Base-by-base conservation (phyloP, 2,888 invertebrate species). In the Dynastes grantii region DNA sequence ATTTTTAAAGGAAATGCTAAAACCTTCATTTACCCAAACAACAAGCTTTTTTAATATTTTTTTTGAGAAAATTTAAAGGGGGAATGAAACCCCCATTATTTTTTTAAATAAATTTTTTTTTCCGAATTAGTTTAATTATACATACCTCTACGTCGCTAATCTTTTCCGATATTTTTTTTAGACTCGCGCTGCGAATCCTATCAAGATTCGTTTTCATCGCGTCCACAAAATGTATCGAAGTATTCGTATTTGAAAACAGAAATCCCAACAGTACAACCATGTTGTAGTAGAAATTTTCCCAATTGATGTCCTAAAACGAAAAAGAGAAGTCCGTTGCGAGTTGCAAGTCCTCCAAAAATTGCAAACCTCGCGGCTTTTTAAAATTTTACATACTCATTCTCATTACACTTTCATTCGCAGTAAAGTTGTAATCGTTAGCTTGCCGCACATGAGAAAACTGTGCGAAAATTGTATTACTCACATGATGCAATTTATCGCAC, bases 301-400 rank as follows among this genome's bases (percentile, higher is more conserved):
- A 82, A 29, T 82, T 71, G 4, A 79, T 70, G 77, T 79, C 80
- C 81, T 82, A 58, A 29, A 64, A n/a, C 32, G 9, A 16, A 58
- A 6, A 29, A 5, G 45, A 2, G 2, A 45, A 45, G 2, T 45
- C 45, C 45, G 1, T 45, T 45, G 11, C 9, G 8, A 2, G 11
- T 45, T 45, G 11, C 8, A 45, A 45, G 8, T 45, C 45, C n/a
- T n/a, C n/a, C n/a, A n/a, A n/a, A n/a, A n/a, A n/a, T n/a, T n/a
- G n/a, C 70, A 29, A 53, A 70, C 70, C 70, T 53, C 53, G 53
- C 53, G 2, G n/a, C n/a, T n/a, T n/a, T n/a, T n/a, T n/a, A n/a
- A n/a, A n/a, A n/a, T n/a, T n/a, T n/a, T n/a, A n/a, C n/a, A n/a
- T n/a, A n/a, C n/a, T 8, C 16, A 22, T 22, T 22, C 22, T 22